These are phyloP conservation scores for Acronicta psi DNA, from an alignment of 2,888 invertebrate species.

Conservation along the genomic window DNA sequence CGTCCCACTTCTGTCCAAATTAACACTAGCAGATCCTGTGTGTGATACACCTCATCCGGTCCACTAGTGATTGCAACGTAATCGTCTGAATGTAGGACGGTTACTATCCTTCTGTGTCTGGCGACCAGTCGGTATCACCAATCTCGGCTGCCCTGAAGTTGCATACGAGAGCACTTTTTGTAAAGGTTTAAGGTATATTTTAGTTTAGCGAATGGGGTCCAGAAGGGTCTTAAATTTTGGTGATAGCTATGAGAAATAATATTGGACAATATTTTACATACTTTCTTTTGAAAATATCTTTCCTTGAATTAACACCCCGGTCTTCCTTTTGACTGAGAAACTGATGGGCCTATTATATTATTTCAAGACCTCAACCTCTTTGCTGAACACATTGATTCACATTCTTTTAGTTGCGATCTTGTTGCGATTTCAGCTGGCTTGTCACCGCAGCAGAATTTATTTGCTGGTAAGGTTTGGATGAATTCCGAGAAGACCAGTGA, in stretches of 20 bases:
- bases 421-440: no score
- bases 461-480: no score
- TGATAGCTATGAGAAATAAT: neutral
- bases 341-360: no score
- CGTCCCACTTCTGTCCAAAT: slow-evolving; percentile 68
- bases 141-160: neutral
- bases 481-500: no score
- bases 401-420: no score
- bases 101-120: neutral
- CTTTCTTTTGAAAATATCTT: no score
- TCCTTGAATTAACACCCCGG: no score
- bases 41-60: slow-evolving; percentile 69
- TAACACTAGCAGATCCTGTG: slow-evolving; percentile 62
- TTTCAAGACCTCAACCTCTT: no score
- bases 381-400: no score
- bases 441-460: no score
- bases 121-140: neutral
- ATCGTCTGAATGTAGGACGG: slow-evolving; percentile 44
- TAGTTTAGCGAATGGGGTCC: neutral
- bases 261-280: no score
- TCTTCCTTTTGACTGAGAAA: no score
- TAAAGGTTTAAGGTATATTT: neutral
- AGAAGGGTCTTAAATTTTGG: neutral
- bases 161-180: neutral
- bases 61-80: slow-evolving; percentile 37